phyloP scores from a whole-genome alignment of 2,888 invertebrate species.

The Odontomyia ornata region DNA sequence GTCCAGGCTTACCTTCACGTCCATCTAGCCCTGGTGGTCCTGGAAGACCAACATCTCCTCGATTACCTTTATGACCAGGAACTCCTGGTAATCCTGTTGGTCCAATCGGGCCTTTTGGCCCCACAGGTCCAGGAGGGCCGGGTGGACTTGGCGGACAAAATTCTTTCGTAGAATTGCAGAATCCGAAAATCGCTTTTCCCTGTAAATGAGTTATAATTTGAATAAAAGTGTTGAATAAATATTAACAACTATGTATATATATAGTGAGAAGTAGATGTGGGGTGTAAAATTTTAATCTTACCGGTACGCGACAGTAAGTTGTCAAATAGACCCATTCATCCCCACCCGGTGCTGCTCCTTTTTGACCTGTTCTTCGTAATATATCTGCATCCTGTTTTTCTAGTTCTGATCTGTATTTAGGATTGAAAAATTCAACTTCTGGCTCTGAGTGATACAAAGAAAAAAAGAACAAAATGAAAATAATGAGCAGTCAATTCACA shows the following conservation, averaged over 20 bases:
- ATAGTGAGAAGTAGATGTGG: no score
- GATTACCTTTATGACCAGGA: conserved; percentile 76
- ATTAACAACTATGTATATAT: no score
- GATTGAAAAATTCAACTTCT: conserved; percentile 79
- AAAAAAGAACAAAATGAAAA: neutral
- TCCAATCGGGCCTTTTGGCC: conserved; percentile 70
- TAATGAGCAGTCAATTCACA: no score
- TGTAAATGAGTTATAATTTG: conserved; percentile 61
- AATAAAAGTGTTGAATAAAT: no score
- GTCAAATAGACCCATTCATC: conserved; percentile 89
- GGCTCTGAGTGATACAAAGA: conserved; percentile 60
- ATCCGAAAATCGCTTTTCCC: conserved; percentile 84
- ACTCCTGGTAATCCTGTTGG: conserved; percentile 67
- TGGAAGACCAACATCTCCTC: conserved; percentile 72
- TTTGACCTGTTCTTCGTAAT: conserved; percentile 69
- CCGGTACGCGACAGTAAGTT: conserved; percentile 86
- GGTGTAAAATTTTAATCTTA: conserved; percentile 64
- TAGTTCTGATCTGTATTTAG: conserved; percentile 72
- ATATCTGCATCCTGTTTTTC: conserved; percentile 73
- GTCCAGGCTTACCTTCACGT: conserved; percentile 57
- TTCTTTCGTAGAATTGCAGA: conserved; percentile 83
- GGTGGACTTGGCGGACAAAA: conserved; percentile 78
- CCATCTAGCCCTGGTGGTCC: conserved; percentile 71
- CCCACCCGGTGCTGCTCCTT: conserved; percentile 75
- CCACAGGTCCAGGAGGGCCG: conserved; percentile 70